Base-by-base conservation (phyloP, 2,888 invertebrate genomes). In the Tolmerus cingulatus region DNA sequence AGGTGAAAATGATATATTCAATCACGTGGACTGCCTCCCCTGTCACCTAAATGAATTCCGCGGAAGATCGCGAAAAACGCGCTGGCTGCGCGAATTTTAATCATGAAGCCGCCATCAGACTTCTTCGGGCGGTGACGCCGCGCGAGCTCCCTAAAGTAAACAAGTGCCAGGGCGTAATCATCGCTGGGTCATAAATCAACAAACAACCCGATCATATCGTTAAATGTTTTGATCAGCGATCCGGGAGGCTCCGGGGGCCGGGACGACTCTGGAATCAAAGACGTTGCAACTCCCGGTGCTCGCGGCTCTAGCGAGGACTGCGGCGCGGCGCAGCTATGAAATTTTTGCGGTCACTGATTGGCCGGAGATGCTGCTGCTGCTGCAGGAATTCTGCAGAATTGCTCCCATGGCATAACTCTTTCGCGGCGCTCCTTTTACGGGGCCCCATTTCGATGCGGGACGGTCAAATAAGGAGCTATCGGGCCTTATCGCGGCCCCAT, bases 371-470 rank as follows among this genome's bases (percentile, higher is more conserved):
- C 55, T 82, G 19, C 37, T 82, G 19, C 37, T 57, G 23, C 51
- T 82, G 51, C 23, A 27, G 19, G 19, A 82, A 51, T 82, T 82
- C 57, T 66, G 55, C n/a, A 51, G 66, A 82, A 82, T 57, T 82
- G 82, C 82, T 82, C 82, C 57, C 82, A 82, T 82, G 82, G 82
- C 66, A 82, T 82, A 82, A 82, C 82, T 82, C 82, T 82, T 82
- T 82, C 57, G 82, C 57, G 37, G 55, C 57, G n/a, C 57, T 3
- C 82, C 82, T 51, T 82, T 82, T 82, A 82, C 57, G 82, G 82
- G 55, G 57, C 57, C 23, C 82, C 82, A 82, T 82, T 82, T 82
- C 57, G 82, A 82, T 82, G 82, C 82, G 30, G 23, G n/a, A 12
- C 37, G 66, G 19, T 57, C 82, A 82, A 57, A 82, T 82, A 82